A percentile compares a stretch with the other conserved stretches of the same genome.
phyloP scores from a whole-genome alignment of 2,113 vertebrate species.

The Phoxinus phoxinus region DNA sequence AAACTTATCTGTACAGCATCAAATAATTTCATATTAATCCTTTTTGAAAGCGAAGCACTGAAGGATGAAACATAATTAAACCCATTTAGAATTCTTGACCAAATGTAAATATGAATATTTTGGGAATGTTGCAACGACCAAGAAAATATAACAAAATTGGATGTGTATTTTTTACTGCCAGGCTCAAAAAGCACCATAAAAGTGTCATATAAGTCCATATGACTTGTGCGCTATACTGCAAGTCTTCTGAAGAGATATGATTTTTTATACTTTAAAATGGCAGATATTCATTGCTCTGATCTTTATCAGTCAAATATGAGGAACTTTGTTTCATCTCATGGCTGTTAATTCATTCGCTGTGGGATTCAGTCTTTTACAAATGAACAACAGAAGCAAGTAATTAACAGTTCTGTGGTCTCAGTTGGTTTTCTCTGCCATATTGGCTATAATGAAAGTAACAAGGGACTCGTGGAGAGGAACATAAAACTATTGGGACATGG shows the following conservation, averaged over 20 bases:
- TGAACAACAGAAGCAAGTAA: not conserved
- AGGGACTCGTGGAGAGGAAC: not conserved
- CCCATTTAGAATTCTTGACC: not conserved
- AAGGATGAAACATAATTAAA: not conserved
- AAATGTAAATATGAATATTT: not conserved
- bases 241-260: not conserved
- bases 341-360: not conserved
- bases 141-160: not conserved
- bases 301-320: not conserved
- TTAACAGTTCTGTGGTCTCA: not conserved
- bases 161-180: not conserved
- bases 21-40: too few relatives aligned
- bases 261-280: not conserved
- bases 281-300: not conserved
- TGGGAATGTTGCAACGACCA: not conserved
- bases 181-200: not conserved
- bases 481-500: not conserved
- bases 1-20: not conserved
- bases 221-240: not conserved
- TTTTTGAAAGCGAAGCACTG: not conserved
- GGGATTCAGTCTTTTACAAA: not conserved
- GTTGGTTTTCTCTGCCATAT: not conserved
- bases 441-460: not conserved
- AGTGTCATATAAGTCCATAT: not conserved
- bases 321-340: not conserved